These are phyloP conservation scores for Brassicogethes aeneus DNA, from an alignment of 2,888 invertebrate genomes.

Conservation along the genomic window DNA sequence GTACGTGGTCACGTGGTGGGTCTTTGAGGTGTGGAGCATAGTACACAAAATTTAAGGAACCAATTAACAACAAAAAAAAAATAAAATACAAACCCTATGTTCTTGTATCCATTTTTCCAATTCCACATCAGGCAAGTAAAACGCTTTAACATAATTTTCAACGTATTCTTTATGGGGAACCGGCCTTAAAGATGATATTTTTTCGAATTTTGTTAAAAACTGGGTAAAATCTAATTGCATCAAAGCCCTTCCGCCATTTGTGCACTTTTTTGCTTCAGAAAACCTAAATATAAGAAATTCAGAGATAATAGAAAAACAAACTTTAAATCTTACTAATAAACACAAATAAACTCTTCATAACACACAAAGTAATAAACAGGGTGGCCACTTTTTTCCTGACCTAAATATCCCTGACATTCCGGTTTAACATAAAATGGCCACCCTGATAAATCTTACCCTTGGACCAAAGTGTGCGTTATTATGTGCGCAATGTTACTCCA, in stretches of 20 bases:
- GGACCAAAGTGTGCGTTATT: slow-evolving; percentile 80
- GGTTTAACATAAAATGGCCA: slow-evolving; percentile 4
- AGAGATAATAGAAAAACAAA: slow-evolving; percentile 1
- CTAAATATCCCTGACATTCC: slow-evolving; percentile 1
- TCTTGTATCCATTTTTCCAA: slow-evolving; percentile 84
- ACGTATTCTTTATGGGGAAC: slow-evolving; percentile 85
- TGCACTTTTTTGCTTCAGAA: slow-evolving; percentile 85
- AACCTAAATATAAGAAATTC: slow-evolving; percentile 44
- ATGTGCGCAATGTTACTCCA: slow-evolving; percentile 87
- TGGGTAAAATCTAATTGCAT: slow-evolving; percentile 99
- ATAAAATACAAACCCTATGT: slow-evolving; percentile 68
- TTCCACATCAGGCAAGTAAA: slow-evolving; percentile 81
- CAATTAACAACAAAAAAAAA: no score
- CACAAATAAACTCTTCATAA: slow-evolving; percentile 1
- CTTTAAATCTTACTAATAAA: not conserved
- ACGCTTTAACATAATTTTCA: slow-evolving; percentile 93
- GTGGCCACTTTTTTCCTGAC: not conserved
- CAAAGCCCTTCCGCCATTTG: slow-evolving; percentile 89
- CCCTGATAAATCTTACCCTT: slow-evolving; percentile 73
- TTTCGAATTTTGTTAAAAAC: slow-evolving; percentile 82
- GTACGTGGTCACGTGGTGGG: no score
- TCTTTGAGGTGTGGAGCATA: no score
- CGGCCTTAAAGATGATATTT: slow-evolving; percentile 73
- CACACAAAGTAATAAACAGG: not conserved
- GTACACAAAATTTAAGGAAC: no score